Evolutionary conservation across 2,113 vertebrate species (phyloP), one percentile per base, ranked within the genome.

Genomic region (Tragelaphus imberbis): DNA sequence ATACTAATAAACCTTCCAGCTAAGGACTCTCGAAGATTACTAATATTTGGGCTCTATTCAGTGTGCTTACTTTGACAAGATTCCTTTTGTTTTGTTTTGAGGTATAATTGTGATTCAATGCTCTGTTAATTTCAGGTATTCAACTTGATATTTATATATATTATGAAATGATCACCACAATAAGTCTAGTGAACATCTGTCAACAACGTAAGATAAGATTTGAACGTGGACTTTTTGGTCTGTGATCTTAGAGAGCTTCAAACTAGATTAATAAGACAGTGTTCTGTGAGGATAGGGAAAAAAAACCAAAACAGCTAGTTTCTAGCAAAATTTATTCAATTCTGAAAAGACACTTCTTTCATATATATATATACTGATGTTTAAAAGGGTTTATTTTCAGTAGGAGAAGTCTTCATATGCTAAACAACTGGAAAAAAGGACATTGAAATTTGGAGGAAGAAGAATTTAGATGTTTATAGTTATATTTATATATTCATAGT

Each of bases 401-500:
- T 96, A 33, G 56, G 17, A 19, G 65, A 59, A 88, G 28, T 84
- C 16, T 90, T 95, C 4, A 53, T 77, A 85, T 49, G 30, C 28
- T 88, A 96, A 97, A 65, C 21, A 90, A 81, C 88, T 97, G 30
- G 79, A 8, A 84, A 89, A 96, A 90, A 30, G 36, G 36, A 36
- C 40, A 33, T 82, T 85, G 30, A 95, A 93, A 93, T 21, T 89
- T 96, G 61, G 25, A 96, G 58, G 79, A 92, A 65, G 30, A 85
- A 92, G 23, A 68, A 75, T n/a, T 88, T 95, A 36, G 33, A 47
- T 61, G 7, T 82, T 93, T 61, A 44, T 58, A 44, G 44, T 44
- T 44, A 44, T 44, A 44, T 44, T 44, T 44, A 44, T 44, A 44
- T 90, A 5, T 82, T 85, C 84, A 53, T 51, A 90, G 9, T 14